Percentiles rank a stretch among this genome's conserved stretches.
Evolutionary conservation across 2,113 vertebrate species (phyloP).

Genomic region (Cryptotis parvus): DNA sequence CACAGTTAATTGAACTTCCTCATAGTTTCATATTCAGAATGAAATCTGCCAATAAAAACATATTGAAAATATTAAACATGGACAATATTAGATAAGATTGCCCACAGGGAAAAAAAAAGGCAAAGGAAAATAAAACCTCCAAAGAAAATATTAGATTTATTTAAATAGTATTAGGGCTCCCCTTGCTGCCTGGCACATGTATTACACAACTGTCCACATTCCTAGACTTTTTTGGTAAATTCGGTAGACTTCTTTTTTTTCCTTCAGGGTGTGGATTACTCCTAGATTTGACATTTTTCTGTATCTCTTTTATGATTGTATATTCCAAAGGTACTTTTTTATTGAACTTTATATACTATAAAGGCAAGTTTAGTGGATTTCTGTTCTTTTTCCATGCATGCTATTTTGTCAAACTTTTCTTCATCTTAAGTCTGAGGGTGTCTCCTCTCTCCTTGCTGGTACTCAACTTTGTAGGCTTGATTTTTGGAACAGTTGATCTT

Average conservation of each 20-base stretch:
- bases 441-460: neutral
- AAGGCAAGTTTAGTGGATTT: neutral
- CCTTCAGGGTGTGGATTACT: neutral
- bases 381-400: neutral
- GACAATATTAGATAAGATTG: conserved; percentile 59
- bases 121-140: conserved; percentile 27
- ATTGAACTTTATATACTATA: neutral
- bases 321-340: neutral
- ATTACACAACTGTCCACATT: neutral
- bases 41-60: conserved; percentile 76
- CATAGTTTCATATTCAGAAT: conserved; percentile 48
- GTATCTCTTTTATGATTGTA: neutral
- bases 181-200: conserved; percentile 11
- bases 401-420: neutral
- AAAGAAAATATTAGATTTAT: conserved; percentile 23
- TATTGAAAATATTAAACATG: conserved; percentile 69
- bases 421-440: neutral
- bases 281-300: neutral
- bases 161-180: conserved; percentile 19
- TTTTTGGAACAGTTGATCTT: neutral
- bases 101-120: conserved; percentile 19
- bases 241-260: neutral
- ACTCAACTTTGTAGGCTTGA: neutral
- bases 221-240: conserved; percentile 58
- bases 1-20: conserved; percentile 51